phyloP scores from a whole-genome alignment of 2,888 invertebrate genomes.

The Drosophila vallismaia region DNA sequence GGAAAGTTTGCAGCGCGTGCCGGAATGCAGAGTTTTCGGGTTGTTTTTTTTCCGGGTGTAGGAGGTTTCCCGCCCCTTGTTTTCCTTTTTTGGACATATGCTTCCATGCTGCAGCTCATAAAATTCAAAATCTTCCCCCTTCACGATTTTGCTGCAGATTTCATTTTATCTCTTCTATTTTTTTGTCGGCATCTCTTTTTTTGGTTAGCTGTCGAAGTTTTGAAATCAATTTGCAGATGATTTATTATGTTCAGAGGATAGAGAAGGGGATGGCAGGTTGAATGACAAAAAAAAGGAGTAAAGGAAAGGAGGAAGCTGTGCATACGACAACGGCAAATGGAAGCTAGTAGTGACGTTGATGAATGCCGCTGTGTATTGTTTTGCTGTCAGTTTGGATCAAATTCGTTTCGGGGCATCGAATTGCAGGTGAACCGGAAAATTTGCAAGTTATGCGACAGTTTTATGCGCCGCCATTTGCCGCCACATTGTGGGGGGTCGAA shows the following conservation, averaged over 20 bases:
- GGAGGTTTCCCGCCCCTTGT: constrained; percentile 4
- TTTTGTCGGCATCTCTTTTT: constrained; percentile 36
- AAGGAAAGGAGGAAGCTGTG: constrained; percentile 40
- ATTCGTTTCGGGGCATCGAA: constrained; percentile 55
- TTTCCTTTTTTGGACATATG: constrained; percentile 34
- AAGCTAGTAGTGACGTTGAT: constrained; percentile 60
- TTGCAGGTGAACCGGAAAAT: constrained; percentile 73
- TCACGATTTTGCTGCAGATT: constrained; percentile 28
- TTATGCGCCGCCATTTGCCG: constrained; percentile 33
- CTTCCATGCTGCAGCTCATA: constrained; percentile 49
- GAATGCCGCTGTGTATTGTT: constrained; percentile 76
- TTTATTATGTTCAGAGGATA: constrained; percentile 63
- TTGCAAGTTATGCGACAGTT: constrained; percentile 73
- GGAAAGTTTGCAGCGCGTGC: constrained; percentile 55
- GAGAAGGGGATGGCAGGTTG: neutral
- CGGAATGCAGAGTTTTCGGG: constrained; percentile 42
- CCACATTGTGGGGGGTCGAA: constrained; percentile 3
- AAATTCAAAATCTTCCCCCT: constrained; percentile 16
- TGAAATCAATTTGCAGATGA: constrained; percentile 77
- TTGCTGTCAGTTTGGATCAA: constrained; percentile 71
- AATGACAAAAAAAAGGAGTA: neutral
- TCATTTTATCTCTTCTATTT: constrained; percentile 28
- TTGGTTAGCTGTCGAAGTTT: constrained; percentile 58
- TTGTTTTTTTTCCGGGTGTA: neutral
- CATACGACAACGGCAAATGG: constrained; percentile 60